Conservation (phyloP, 2,797 vertebrate genomes). For the Poecilia velifera region DNA sequence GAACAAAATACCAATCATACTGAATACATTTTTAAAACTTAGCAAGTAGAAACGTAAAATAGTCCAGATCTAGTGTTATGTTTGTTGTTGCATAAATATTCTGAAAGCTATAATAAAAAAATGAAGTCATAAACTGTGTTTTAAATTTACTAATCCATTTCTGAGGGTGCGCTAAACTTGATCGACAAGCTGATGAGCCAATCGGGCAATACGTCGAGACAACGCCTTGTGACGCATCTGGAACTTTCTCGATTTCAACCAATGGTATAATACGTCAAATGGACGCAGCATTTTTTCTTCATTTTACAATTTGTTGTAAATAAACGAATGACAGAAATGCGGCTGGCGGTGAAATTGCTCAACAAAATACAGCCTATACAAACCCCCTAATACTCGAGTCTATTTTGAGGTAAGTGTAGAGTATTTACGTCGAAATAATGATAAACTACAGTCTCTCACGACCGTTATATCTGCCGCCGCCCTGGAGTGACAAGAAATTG, state of each 20-base stretch:
- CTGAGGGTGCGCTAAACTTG: conserved; percentile 14
- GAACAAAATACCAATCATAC: conserved; percentile 51
- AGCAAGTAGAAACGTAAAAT: neutral
- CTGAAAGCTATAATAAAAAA: rapidly evolving
- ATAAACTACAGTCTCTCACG: neutral
- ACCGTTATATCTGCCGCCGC: neutral
- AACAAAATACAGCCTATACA: conserved; percentile 32
- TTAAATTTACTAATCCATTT: neutral
- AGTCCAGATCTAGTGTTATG: neutral
- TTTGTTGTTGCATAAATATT: rapidly evolving
- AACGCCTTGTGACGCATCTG: conserved; percentile 52
- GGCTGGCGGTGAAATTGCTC: conserved; percentile 41
- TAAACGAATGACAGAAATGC: conserved; percentile 78
- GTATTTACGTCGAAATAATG: neutral
- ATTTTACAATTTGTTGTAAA: conserved; percentile 78
- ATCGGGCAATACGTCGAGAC: conserved; percentile 25
- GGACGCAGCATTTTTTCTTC: conserved; percentile 41
- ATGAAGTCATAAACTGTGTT: neutral
- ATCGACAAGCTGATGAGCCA: conserved; percentile 59
- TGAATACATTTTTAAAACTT: neutral
- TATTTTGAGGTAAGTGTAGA: conserved; percentile 55
- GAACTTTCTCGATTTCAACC: conserved; percentile 74
- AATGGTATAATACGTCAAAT: conserved; percentile 68
- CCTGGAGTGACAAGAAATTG: conserved; percentile 33
- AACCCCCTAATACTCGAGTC: conserved; percentile 24